These are phyloP conservation scores for Drosophila antonietae DNA, from an alignment of 2,888 invertebrate genomes.

Conservation along the genomic window DNA sequence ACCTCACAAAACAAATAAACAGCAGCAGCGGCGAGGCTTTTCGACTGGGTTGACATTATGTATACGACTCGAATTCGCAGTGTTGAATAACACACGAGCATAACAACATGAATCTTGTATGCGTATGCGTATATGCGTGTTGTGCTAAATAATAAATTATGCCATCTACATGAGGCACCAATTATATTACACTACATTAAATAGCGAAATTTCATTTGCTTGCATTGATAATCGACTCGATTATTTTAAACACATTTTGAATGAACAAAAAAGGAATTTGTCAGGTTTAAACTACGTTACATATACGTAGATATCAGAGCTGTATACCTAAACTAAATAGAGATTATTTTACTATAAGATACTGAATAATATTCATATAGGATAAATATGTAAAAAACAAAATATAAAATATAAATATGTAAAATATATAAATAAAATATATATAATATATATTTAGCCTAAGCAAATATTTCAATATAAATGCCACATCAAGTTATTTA, in stretches of 20 bases:
- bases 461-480: too few relatives aligned
- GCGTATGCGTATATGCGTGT: conserved; percentile 6
- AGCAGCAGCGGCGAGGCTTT: conserved; percentile 18
- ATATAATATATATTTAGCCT: too few relatives aligned
- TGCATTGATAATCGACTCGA: neutral
- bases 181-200: conserved; percentile 15
- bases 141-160: conserved; percentile 31
- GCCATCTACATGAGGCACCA: conserved; percentile 6
- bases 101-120: conserved; percentile 8
- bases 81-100: conserved; percentile 7
- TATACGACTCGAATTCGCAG: conserved; percentile 7
- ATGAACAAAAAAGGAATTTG: neutral
- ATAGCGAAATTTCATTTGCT: conserved; percentile 1
- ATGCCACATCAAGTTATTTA: too few relatives aligned
- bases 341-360: neutral
- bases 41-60: conserved; percentile 8
- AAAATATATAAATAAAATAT: too few relatives aligned
- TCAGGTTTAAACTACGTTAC: neutral
- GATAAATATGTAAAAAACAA: too few relatives aligned
- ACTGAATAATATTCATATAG: neutral
- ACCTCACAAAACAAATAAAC: conserved; percentile 28
- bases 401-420: too few relatives aligned
- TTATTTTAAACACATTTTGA: neutral
- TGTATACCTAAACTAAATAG: neutral
- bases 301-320: too few relatives aligned